Evolutionary conservation across 2,888 invertebrate genomes (phyloP), one percentile per base, ranked within the genome.

Genomic region (Agrotis segetum): DNA sequence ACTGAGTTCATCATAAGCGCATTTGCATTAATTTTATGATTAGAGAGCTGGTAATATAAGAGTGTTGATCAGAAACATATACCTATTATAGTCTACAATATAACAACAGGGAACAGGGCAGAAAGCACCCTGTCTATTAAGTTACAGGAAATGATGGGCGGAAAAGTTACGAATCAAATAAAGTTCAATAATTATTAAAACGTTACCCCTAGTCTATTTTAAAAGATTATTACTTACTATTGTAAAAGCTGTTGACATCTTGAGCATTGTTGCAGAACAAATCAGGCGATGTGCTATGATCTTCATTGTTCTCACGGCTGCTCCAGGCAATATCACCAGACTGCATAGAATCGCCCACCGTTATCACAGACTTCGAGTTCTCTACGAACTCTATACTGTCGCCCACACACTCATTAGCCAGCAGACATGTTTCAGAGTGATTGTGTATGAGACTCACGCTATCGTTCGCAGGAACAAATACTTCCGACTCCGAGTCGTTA

Each of bases 351-450:
- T 85, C 85, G 9, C 90, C 87, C 24, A 95, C 11, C 3, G 92
- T 90, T 77, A 95, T 85, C n/a, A 92, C 74, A 16, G 95, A 92
- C 44, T 85, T 67, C 0, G 88, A 85, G 24, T 87, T 88, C 4
- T 94, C 91, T 52, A 95, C 71, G 50, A 92, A 88, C 83, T 93
- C 91, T 0, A 95, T 79, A 71, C 95, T 94, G 50, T 92, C 87
- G 0, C 85, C 88, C 19, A 94, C 77, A 85, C 95, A 95, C 58
- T 96, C 95, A 56, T 92, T 89, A 0, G 92, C 90, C 21, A 91
- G 90, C 0, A 96, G 86, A 71, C 96, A 96, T 0, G 96, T 94
- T 67, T 96, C 95, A 0, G 96, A 94, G 81, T 96, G 96, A 74
- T 96, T 96, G 69, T 96, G 96, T 78, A 95, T 95, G 1, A 95